A percentile compares a stretch with the other conserved stretches of the same genome.
Conservation (phyloP, 2,888 invertebrate species). For the Oscheius onirici region DNA sequence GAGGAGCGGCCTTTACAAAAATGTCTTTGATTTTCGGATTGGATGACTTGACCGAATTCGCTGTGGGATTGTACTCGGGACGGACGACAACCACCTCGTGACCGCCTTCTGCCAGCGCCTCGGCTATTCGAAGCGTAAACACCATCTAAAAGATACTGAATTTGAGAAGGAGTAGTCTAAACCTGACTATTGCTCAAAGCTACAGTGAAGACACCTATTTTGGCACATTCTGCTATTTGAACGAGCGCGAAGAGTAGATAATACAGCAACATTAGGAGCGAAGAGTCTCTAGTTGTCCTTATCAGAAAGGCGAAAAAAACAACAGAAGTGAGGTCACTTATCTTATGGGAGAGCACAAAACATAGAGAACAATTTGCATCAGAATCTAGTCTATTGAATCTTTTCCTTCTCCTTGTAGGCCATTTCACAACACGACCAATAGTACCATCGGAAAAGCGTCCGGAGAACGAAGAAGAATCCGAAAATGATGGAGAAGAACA, state of each 20-base stretch:
- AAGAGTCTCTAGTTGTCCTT: no score
- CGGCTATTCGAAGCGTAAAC: conserved; percentile 23
- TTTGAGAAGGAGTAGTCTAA: neutral
- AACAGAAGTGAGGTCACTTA: no score
- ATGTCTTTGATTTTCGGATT: conserved; percentile 27
- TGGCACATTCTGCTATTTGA: neutral
- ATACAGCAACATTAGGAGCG: no score
- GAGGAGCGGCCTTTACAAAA: neutral
- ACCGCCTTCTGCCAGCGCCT: conserved; percentile 9
- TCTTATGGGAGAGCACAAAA: neutral
- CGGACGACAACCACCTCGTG: conserved; percentile 29
- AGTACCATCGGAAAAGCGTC: conserved; percentile 6
- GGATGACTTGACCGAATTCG: neutral
- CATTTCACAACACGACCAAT: conserved; percentile 38
- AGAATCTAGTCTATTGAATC: conserved; percentile 12
- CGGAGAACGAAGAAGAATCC: neutral
- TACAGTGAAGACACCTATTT: conserved; percentile 11
- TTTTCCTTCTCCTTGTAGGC: conserved; percentile 35
- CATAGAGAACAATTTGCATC: neutral
- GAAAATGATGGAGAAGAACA: neutral
- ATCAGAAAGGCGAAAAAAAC: no score
- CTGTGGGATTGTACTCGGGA: conserved; percentile 14
- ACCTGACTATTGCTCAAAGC: conserved; percentile 17
- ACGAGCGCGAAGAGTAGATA: no score
- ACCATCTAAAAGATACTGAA: conserved; percentile 3